Conservation (phyloP, 92 coral and sea anemone species). For the Porites evermanni region DNA sequence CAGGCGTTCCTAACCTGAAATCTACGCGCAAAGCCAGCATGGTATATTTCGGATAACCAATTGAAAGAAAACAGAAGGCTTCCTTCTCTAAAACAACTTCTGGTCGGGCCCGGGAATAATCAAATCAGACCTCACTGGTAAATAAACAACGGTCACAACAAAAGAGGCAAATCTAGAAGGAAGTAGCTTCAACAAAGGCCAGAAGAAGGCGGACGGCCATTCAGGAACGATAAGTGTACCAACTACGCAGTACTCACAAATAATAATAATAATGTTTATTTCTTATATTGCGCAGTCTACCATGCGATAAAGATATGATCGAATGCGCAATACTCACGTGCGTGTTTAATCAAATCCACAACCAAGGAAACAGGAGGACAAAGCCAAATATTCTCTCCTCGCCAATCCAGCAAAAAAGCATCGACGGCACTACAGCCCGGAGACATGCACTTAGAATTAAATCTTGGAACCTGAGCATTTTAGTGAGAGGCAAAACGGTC, state of each 20-base stretch:
- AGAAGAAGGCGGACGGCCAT: constrained; percentile 49
- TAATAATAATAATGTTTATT: too few species aligned
- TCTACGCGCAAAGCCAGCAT: constrained; percentile 38
- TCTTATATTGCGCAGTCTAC: too few species aligned
- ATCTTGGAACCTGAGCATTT: too few species aligned
- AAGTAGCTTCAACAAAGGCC: constrained; percentile 32
- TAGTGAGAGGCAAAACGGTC: constrained; percentile 52
- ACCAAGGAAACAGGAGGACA: too few species aligned
- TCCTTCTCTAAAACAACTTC: constrained; percentile 6
- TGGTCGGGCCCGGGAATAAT: constrained; percentile 26
- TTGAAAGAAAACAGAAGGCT: constrained; percentile 29
- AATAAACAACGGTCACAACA: constrained; percentile 25
- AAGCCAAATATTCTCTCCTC: too few species aligned
- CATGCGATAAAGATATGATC: too few species aligned
- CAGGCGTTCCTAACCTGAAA: constrained; percentile 18
- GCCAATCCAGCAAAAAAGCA: too few species aligned
- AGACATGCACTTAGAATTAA: too few species aligned
- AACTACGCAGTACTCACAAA: constrained; percentile 22
- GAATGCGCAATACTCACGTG: too few species aligned
- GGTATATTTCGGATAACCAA: constrained; percentile 39
- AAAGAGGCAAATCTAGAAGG: constrained; percentile 32
- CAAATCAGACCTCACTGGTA: too few species aligned
- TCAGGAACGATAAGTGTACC: constrained; percentile 56
- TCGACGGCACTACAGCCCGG: too few species aligned
- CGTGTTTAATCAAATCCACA: too few species aligned